A percentile compares a stretch with the other conserved stretches of the same genome.
Conservation (phyloP, 2,888 invertebrate genomes). For the Caenorhabditis sinica region DNA sequence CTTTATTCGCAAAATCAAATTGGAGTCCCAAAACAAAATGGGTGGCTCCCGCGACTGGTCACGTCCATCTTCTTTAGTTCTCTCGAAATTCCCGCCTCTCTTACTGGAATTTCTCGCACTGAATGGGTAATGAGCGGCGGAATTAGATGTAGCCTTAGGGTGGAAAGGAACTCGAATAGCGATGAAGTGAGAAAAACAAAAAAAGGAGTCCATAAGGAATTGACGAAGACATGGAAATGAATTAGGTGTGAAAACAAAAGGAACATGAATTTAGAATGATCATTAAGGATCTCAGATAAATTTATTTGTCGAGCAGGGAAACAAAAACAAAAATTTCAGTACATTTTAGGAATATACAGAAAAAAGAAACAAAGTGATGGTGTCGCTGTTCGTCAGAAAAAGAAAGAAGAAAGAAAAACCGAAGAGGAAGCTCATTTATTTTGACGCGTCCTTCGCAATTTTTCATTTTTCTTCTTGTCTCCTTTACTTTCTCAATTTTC, state of each 20-base stretch:
- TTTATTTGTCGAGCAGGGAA: background rate
- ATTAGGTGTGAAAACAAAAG: constrained; percentile 23
- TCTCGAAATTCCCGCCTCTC: constrained; percentile 32
- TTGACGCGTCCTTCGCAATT: constrained; percentile 56
- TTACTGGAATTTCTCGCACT: constrained; percentile 48
- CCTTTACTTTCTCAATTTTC: constrained; percentile 11
- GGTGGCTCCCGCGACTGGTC: constrained; percentile 48
- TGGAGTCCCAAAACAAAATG: constrained; percentile 57
- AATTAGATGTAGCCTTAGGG: constrained; percentile 62
- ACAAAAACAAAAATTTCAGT: background rate
- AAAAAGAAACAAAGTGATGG: constrained; percentile 32
- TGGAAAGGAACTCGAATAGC: constrained; percentile 10
- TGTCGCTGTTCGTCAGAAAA: constrained; percentile 38
- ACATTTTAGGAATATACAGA: background rate
- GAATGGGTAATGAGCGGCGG: constrained; percentile 63
- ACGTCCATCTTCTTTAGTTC: constrained; percentile 26
- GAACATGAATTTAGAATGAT: constrained; percentile 42
- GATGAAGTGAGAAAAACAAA: background rate
- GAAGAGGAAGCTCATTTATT: constrained; percentile 57
- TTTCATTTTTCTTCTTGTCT: constrained; percentile 42
- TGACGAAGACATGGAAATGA: background rate
- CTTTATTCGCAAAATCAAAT: constrained; percentile 48
- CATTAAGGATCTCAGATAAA: background rate
- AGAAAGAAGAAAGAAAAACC: constrained; percentile 2
- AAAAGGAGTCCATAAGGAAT: background rate